Conservation (phyloP, 2,888 invertebrate species). For the Zonitis immaculata region DNA sequence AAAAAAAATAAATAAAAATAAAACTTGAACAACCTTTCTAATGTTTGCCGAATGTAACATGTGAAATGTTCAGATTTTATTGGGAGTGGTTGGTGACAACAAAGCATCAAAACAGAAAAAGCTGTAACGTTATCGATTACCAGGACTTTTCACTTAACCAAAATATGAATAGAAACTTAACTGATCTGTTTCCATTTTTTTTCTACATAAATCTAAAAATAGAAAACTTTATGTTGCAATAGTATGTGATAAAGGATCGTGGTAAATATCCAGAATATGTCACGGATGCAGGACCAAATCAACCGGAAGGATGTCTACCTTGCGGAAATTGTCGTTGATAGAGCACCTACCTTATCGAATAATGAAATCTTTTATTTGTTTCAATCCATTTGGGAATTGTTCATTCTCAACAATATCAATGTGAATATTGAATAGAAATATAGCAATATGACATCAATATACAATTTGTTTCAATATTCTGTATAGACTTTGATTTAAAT, state of each 20-base stretch:
- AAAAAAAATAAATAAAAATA: too few species aligned
- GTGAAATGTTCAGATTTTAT: neutral
- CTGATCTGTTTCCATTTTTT: too few species aligned
- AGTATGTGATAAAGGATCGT: constrained; percentile 1
- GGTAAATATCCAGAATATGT: constrained; percentile 19
- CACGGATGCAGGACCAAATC: constrained; percentile 12
- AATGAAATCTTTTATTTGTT: constrained; percentile 21
- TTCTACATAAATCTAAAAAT: too few species aligned
- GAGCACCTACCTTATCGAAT: constrained; percentile 18
- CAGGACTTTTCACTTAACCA: neutral
- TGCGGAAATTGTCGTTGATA: constrained; percentile 25
- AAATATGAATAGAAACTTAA: neutral
- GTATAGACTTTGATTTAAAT: too few species aligned
- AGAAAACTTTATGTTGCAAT: too few species aligned
- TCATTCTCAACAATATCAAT: neutral
- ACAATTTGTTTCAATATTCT: too few species aligned
- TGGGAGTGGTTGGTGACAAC: neutral
- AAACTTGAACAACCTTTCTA: neutral
- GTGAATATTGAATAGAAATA: neutral
- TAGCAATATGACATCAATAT: too few species aligned
- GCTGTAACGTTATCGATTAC: neutral
- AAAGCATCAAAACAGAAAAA: neutral
- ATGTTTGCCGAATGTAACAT: neutral
- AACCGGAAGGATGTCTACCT: constrained; percentile 18
- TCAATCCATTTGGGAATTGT: constrained; percentile 10